Evolutionary conservation across 1,140 invertebrate species (phyloP).

Genomic region (Drosophila ercepeae): DNA sequence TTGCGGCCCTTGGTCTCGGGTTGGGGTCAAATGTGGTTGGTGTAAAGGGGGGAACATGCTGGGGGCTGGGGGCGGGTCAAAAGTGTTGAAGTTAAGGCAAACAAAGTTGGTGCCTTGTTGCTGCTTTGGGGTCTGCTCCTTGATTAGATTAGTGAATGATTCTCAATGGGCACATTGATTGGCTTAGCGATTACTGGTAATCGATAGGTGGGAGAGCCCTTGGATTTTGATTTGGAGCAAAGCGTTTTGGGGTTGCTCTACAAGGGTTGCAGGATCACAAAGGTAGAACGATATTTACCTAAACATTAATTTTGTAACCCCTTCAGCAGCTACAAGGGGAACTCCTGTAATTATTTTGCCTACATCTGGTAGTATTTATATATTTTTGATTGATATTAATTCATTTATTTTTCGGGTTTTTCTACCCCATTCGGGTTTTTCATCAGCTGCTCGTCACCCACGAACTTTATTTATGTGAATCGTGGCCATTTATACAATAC

Average conservation of each 20-base stretch:
- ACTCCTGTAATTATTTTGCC: too few species aligned
- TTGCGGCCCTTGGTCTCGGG: conserved; percentile 35
- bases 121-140: conserved; percentile 36
- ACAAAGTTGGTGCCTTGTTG: conserved; percentile 42
- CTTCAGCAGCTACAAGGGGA: too few species aligned
- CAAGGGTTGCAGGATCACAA: neutral
- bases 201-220: conserved; percentile 27
- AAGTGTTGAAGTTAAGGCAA: conserved; percentile 37
- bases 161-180: conserved; percentile 49
- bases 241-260: neutral
- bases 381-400: neutral
- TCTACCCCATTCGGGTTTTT: too few species aligned
- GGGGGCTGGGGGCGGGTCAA: conserved; percentile 14
- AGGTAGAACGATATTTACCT: neutral
- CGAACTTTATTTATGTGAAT: conserved; percentile 22
- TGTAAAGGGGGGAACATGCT: neutral
- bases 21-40: conserved; percentile 33
- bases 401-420: neutral
- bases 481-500: conserved; percentile 33
- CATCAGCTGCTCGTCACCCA: conserved; percentile 29
- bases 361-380: neutral
- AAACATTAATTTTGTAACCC: neutral
- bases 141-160: conserved; percentile 49
- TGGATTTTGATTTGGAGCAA: conserved; percentile 19
- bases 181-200: conserved; percentile 37